Percentiles rank a stretch among this genome's conserved stretches.
These are phyloP conservation scores for Dysmachus trigonus DNA, from an alignment of 2,888 invertebrate genomes.

Conservation along the genomic window DNA sequence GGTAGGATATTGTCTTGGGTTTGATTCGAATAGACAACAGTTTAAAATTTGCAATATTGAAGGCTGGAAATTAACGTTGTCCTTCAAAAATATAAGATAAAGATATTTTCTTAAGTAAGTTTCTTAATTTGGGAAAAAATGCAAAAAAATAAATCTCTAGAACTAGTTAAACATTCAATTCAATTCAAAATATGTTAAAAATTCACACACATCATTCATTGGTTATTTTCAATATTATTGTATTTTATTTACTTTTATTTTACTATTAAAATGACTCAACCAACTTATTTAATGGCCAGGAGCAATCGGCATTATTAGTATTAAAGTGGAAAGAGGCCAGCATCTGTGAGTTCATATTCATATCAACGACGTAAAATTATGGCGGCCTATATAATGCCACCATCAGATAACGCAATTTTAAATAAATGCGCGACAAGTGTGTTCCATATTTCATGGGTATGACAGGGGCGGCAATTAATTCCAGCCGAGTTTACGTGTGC, in stretches of 20 bases:
- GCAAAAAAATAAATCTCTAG: too few relatives aligned
- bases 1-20: too few relatives aligned
- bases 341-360: background rate
- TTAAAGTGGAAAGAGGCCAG: background rate
- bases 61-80: too few relatives aligned
- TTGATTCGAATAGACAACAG: too few relatives aligned
- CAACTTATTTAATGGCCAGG: background rate
- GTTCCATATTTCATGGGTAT: background rate
- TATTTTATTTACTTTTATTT: background rate
- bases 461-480: conserved; percentile 22
- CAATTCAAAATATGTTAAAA: background rate
- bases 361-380: background rate
- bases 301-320: background rate
- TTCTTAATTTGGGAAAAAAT: too few relatives aligned
- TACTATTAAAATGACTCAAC: background rate
- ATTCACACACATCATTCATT: background rate
- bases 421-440: background rate
- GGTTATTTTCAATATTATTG: background rate
- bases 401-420: conserved; percentile 8
- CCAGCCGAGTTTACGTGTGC: background rate
- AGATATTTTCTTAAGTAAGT: too few relatives aligned
- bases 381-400: conserved; percentile 3
- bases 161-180: too few relatives aligned
- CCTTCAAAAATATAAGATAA: too few relatives aligned
- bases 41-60: too few relatives aligned